Evolutionary conservation across 2,113 vertebrate species (phyloP).

Genomic region (Sphyrna mokarran): DNA sequence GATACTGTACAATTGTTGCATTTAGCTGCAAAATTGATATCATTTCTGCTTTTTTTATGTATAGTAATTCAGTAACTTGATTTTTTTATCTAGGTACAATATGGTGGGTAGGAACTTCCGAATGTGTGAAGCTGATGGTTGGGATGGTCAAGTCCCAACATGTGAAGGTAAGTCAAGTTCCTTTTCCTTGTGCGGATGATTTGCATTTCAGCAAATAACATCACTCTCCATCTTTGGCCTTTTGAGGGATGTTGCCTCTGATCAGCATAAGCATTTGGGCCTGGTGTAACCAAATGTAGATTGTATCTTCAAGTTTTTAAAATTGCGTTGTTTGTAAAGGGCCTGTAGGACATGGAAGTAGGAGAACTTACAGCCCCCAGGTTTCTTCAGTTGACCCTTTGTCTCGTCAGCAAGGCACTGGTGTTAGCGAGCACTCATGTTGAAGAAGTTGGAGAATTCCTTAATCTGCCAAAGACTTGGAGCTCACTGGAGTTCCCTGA

Average conservation of each 20-base stretch:
- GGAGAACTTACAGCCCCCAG: background rate
- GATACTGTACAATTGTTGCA: background rate
- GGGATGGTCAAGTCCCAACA: background rate
- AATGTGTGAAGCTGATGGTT: conserved; percentile 1
- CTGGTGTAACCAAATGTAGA: background rate
- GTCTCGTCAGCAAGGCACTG: background rate
- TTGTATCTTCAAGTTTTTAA: background rate
- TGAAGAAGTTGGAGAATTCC: background rate
- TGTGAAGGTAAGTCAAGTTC: background rate
- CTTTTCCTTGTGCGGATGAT: background rate
- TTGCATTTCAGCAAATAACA: background rate
- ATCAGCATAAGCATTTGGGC: background rate
- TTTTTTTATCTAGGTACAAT: background rate
- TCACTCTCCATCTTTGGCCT: background rate
- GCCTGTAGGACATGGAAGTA: background rate
- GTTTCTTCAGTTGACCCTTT: background rate
- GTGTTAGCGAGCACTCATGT: background rate
- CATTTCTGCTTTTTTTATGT: background rate
- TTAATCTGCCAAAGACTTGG: background rate
- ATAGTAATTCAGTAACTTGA: background rate
- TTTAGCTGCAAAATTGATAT: background rate
- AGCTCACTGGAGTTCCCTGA: no score
- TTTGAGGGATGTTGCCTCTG: background rate
- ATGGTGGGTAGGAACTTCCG: background rate
- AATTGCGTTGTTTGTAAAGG: background rate